A percentile compares a stretch with the other conserved stretches of the same genome.
Conservation (phyloP, 2,113 vertebrate species). For the Carettochelys insculpta region DNA sequence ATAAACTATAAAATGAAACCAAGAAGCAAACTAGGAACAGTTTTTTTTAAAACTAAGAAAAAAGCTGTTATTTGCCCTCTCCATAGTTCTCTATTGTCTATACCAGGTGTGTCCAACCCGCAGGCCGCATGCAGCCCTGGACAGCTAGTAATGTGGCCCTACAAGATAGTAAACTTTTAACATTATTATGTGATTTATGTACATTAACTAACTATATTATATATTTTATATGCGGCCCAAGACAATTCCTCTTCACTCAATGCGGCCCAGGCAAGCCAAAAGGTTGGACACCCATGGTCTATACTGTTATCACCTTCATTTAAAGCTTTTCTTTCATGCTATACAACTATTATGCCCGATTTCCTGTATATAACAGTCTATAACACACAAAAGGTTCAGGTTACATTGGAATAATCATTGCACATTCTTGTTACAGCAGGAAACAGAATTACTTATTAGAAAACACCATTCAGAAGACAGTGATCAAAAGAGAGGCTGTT, state of each 20-base stretch:
- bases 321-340: background rate
- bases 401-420: background rate
- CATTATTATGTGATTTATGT: too few species aligned
- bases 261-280: too few species aligned
- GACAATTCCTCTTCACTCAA: too few species aligned
- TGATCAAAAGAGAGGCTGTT: background rate
- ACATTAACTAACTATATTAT: too few species aligned
- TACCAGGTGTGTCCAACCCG: too few species aligned
- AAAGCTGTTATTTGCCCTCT: background rate
- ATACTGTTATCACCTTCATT: background rate
- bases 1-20: background rate
- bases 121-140: too few species aligned
- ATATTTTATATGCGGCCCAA: too few species aligned
- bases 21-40: background rate
- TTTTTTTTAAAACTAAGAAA: background rate
- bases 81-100: too few species aligned
- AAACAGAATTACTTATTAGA: background rate
- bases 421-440: background rate
- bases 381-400: background rate
- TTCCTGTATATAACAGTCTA: background rate
- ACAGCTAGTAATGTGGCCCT: too few species aligned
- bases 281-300: too few species aligned
- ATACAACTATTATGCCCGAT: rapidly evolving
- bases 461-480: background rate
- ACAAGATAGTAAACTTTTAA: too few species aligned